These are phyloP conservation scores for Phoebastria nigripes DNA, from an alignment of 2,797 vertebrate species.

Conservation along the genomic window DNA sequence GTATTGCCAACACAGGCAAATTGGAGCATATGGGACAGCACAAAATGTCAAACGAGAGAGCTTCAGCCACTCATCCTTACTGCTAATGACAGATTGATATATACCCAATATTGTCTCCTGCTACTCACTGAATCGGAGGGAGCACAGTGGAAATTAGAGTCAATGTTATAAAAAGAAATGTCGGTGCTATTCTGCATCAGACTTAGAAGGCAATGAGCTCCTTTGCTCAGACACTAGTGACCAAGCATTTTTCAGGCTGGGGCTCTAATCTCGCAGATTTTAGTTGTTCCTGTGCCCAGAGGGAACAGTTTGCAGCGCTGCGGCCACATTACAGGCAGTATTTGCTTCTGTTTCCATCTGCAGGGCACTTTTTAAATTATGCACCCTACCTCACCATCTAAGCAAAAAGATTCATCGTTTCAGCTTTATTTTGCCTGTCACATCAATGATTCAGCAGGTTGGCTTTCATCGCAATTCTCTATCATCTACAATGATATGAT, in stretches of 20 bases:
- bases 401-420: not conserved
- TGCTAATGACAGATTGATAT: not conserved
- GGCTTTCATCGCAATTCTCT: not conserved
- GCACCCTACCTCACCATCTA: not conserved
- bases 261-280: not conserved
- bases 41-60: not conserved
- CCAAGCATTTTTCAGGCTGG: not conserved
- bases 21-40: not conserved
- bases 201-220: not conserved
- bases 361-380: not conserved
- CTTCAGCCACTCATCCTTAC: not conserved
- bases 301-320: not conserved
- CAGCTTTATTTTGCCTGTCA: conserved; percentile 36
- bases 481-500: not conserved
- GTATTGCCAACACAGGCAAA: not conserved
- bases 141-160: not conserved
- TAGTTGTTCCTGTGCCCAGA: accelerated
- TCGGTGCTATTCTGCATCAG: not conserved
- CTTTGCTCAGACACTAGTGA: not conserved
- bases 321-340: not conserved
- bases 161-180: not conserved
- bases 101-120: not conserved
- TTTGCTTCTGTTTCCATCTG: not conserved
- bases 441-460: conserved; percentile 14
- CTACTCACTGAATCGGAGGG: not conserved